phyloP scores from a whole-genome alignment of 2,888 invertebrate genomes.

The Latrodectus elegans region DNA sequence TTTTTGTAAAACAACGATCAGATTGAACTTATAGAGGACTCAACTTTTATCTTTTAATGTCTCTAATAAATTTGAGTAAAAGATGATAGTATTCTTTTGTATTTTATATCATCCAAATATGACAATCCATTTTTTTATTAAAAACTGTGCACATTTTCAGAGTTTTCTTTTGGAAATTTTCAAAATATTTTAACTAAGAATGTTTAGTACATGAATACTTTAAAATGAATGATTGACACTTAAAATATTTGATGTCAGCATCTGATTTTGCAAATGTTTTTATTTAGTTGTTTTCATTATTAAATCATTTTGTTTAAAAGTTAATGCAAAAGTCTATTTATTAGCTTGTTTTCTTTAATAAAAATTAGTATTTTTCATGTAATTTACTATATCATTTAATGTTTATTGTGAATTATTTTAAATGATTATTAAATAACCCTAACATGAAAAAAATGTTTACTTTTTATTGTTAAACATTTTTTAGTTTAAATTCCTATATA shows the following conservation, averaged over 20 bases:
- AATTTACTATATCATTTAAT: too few relatives aligned
- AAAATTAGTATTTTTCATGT: too few relatives aligned
- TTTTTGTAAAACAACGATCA: too few relatives aligned
- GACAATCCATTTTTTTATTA: conserved; percentile 15
- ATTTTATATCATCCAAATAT: conserved; percentile 9
- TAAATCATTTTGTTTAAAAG: neutral
- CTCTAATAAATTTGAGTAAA: neutral
- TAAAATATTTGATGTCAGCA: neutral
- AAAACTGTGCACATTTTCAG: neutral
- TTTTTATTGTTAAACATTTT: too few relatives aligned
- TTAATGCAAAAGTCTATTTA: too few relatives aligned
- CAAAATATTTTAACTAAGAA: neutral
- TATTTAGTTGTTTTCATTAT: neutral
- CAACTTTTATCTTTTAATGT: too few relatives aligned
- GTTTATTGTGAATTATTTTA: too few relatives aligned
- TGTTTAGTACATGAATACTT: neutral
- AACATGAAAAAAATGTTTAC: too few relatives aligned
- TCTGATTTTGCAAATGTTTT: neutral
- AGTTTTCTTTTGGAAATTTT: neutral
- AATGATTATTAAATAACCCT: too few relatives aligned
- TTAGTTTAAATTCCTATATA: too few relatives aligned
- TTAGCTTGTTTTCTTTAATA: too few relatives aligned
- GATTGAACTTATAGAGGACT: too few relatives aligned
- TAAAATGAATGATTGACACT: neutral
- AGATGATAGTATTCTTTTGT: neutral